These are phyloP conservation scores for Porites lutea DNA, from an alignment of 64 coral and sea anemone genomes.

Conservation along the genomic window DNA sequence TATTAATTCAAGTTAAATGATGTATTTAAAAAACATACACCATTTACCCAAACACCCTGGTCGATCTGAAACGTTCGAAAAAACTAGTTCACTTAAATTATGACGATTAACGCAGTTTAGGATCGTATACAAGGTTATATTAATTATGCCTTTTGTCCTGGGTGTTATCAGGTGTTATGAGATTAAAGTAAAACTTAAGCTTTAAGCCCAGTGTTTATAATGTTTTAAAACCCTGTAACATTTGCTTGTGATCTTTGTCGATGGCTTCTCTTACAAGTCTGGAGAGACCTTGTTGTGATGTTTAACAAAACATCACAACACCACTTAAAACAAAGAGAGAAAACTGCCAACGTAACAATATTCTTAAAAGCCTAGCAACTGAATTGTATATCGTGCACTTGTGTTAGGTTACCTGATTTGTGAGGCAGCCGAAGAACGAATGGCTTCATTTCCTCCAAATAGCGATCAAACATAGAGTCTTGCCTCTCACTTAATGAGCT, in stretches of 20 bases:
- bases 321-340: not conserved
- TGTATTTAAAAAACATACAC: too few relatives aligned
- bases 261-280: not conserved
- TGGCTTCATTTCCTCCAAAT: constrained; percentile 94
- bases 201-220: not conserved
- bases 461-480: constrained; percentile 88
- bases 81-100: too few relatives aligned
- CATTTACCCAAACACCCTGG: too few relatives aligned
- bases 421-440: constrained; percentile 87
- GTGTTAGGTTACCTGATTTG: constrained; percentile 81
- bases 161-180: too few relatives aligned
- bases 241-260: not conserved
- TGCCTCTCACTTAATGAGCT: constrained; percentile 78
- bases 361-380: not conserved
- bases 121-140: too few relatives aligned
- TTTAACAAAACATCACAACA: constrained; percentile 6
- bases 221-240: not conserved
- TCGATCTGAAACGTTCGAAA: too few relatives aligned
- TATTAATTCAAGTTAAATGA: too few relatives aligned
- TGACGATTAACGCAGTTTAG: too few relatives aligned
- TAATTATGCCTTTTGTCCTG: too few relatives aligned
- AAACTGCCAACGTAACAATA: not conserved
- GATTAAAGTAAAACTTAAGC: too few relatives aligned
- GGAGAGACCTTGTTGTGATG: too few relatives aligned
- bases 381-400: not conserved